These are phyloP conservation scores for Pogonocichla stellata DNA, from an alignment of 2,113 vertebrate species.

Conservation along the genomic window DNA sequence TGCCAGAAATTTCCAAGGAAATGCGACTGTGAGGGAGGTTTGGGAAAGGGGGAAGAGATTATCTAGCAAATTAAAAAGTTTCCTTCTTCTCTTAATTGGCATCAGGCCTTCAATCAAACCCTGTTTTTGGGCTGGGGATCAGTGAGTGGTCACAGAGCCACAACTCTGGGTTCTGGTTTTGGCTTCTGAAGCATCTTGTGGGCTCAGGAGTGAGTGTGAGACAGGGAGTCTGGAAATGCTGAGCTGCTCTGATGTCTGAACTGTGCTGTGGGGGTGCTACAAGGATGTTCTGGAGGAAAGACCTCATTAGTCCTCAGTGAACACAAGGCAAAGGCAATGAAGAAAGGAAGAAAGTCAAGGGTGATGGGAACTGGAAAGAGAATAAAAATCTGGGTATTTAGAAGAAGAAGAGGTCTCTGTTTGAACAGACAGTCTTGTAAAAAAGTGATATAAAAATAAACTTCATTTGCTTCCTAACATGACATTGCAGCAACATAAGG, in stretches of 20 bases:
- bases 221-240: conserved; percentile 14
- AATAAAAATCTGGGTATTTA: not conserved
- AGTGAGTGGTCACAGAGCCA: not conserved
- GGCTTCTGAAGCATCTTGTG: not conserved
- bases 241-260: conserved; percentile 36
- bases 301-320: not conserved
- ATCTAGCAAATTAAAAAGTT: not conserved
- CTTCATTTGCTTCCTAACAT: not conserved
- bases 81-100: not conserved
- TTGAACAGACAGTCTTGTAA: not conserved
- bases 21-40: accelerated
- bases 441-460: not conserved
- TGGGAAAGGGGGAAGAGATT: not conserved
- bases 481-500: not conserved
- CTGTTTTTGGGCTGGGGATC: not conserved
- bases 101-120: not conserved
- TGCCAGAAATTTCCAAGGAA: not conserved
- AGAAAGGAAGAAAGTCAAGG: conserved; percentile 9
- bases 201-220: not conserved
- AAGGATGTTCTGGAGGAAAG: not conserved
- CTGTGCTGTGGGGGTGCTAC: accelerated
- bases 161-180: not conserved
- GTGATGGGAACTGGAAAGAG: not conserved
- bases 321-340: conserved; percentile 8
- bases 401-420: not conserved